phyloP scores from a whole-genome alignment of 2,113 vertebrate genomes.

The Synodontis membranacea region DNA sequence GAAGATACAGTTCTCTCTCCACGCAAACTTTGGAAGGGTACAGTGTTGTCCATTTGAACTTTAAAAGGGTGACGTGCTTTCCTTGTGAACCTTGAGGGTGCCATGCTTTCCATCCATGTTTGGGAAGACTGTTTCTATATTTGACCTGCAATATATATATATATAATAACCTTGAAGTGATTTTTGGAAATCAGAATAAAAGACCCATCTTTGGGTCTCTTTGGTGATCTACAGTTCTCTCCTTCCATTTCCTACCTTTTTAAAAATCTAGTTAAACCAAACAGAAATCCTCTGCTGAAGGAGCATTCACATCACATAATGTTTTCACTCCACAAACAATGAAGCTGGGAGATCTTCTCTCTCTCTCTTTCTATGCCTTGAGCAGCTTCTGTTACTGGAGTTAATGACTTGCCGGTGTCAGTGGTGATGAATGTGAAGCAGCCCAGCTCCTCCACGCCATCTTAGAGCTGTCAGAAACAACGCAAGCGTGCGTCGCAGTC shows the following conservation, averaged over 20 bases:
- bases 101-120: not conserved
- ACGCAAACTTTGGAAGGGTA: not conserved
- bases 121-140: not conserved
- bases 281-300: slow-evolving; percentile 14
- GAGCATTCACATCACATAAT: slow-evolving; percentile 31
- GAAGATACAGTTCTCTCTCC: not conserved
- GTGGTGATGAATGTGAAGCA: slow-evolving; percentile 51
- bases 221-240: not conserved
- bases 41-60: too few relatives aligned
- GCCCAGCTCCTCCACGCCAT: slow-evolving; percentile 14
- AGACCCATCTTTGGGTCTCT: not conserved
- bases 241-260: not conserved
- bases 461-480: slow-evolving; percentile 29
- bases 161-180: too few relatives aligned
- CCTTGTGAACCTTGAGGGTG: not conserved
- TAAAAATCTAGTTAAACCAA: slow-evolving; percentile 6
- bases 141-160: too few relatives aligned
- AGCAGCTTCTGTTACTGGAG: slow-evolving; percentile 44
- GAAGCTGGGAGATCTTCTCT: slow-evolving; percentile 32
- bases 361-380: slow-evolving; percentile 18
- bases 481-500: not conserved
- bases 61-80: not conserved
- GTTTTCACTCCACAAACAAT: slow-evolving; percentile 37
- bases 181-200: slow-evolving; percentile 4
- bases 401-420: slow-evolving; percentile 59